Base-by-base conservation (phyloP, 2,113 vertebrate species). In the Morone saxatilis region DNA sequence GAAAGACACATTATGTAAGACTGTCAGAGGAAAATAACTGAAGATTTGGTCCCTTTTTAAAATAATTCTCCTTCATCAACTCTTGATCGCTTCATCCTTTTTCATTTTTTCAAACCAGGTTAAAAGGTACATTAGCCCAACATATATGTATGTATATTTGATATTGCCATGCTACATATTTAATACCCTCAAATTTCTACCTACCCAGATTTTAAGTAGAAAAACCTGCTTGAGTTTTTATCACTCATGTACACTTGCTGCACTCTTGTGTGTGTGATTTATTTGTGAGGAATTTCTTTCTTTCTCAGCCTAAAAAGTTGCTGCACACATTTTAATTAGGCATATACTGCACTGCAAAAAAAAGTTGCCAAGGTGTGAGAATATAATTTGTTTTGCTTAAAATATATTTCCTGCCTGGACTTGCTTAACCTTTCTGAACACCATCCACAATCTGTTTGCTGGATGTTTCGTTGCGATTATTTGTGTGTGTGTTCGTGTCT, bases 121-220 rank as follows among this genome's bases (percentile, higher is more conserved):
- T 91, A 88, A 93, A 91, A 89, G 83, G 77, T 80, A 84, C 84
- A 87, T 91, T 88, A 89, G 81, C 80, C 56, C n/a, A 72, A 88
- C 88, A 89, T 86, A 74, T 70, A 77, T 72, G 76, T 71, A 90
- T 93, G 84, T 87, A 90, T 94, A 86, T 91, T 93, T 94, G 75
- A 94, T 94, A 75, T 48, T 19, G 17, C 45, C 59, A n/a, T 85
- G 61, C 60, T 93, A 56, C 77, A 94, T 89, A 84, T 93, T 90
- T 93, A 89, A 92, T 90, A 88, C 17, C 69, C 20, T 72, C 25
- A 85, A 86, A 90, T 84, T 70, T 84, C 83, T 59, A 78, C 80
- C 62, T 87, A 79, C 86, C 84, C 86, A 76, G 66, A 76, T 88
- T 90, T 92, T 83, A 88, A 87, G 88, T 73, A 83, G 78, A 68